Percentiles rank a stretch among this genome's conserved stretches.
Evolutionary conservation across 2,797 vertebrate species (phyloP).

Genomic region (Crenichthys baileyi): DNA sequence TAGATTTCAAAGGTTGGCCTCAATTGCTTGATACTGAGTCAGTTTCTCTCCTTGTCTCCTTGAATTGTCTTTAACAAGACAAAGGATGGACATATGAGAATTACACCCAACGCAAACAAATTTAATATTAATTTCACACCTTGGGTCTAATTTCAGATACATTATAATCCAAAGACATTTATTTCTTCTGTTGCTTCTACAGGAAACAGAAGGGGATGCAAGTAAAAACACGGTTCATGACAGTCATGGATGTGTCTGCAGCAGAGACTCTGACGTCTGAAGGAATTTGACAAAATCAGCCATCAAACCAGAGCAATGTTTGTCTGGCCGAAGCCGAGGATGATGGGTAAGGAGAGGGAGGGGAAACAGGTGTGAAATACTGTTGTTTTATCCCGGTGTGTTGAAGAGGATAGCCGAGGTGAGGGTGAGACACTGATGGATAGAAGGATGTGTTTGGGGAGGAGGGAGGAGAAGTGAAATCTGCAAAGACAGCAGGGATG

Average conservation of each 20-base stretch:
- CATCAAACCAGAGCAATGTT: constrained; percentile 6
- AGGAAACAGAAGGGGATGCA: constrained; percentile 21
- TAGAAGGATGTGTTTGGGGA: constrained; percentile 32
- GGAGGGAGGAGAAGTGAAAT: constrained; percentile 23
- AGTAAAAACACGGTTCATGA: constrained; percentile 7
- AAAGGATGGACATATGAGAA: constrained; percentile 41
- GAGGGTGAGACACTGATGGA: constrained; percentile 56
- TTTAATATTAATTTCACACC: constrained; percentile 66
- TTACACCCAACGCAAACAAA: constrained; percentile 39
- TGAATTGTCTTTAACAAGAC: constrained; percentile 59
- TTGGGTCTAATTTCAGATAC: constrained; percentile 52
- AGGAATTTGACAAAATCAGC: constrained; percentile 5
- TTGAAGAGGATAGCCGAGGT: constrained; percentile 45
- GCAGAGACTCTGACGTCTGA: neutral
- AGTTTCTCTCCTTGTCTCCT: constrained; percentile 54
- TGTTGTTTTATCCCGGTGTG: constrained; percentile 31
- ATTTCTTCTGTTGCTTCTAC: constrained; percentile 5
- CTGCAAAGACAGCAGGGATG: constrained; percentile 16
- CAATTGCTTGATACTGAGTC: constrained; percentile 10
- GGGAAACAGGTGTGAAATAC: constrained; percentile 51
- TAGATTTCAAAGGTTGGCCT: constrained; percentile 35
- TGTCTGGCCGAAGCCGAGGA: neutral
- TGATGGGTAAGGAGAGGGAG: constrained; percentile 36
- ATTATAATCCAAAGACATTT: constrained; percentile 54
- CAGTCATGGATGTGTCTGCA: constrained; percentile 7